Conservation (phyloP, 2,888 invertebrate genomes). For the Ferrisia virgata region DNA sequence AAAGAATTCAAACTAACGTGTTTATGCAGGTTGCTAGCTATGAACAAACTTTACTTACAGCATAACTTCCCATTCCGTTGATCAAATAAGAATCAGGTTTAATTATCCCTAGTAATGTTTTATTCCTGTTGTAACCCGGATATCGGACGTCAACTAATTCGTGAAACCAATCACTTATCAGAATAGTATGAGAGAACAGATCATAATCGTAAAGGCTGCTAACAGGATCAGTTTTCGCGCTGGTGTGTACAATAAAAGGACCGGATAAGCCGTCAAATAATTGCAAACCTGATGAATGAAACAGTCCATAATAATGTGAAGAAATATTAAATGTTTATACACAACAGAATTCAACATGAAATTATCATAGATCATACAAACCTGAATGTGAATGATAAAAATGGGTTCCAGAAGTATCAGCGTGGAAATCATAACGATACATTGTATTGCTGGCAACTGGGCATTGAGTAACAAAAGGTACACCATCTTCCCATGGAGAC, state of each 20-base stretch:
- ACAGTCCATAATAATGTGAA: no score
- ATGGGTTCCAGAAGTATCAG: constrained; percentile 52
- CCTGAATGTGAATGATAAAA: constrained; percentile 53
- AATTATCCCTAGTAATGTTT: constrained; percentile 53
- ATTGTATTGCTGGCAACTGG: constrained; percentile 52
- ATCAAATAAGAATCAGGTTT: constrained; percentile 53
- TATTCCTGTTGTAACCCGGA: constrained; percentile 54
- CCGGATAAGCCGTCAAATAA: neutral
- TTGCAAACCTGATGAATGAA: no score
- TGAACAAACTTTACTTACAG: constrained; percentile 47
- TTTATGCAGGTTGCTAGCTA: no score
- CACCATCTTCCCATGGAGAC: constrained; percentile 54
- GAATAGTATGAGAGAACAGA: constrained; percentile 58
- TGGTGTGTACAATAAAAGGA: neutral
- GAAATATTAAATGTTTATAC: neutral
- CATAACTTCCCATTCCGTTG: constrained; percentile 52
- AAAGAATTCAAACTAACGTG: no score
- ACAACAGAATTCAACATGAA: neutral
- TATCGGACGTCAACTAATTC: constrained; percentile 52
- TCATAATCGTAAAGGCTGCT: constrained; percentile 54
- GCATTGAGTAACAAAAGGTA: constrained; percentile 54
- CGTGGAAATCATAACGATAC: constrained; percentile 53
- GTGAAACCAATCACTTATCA: constrained; percentile 58
- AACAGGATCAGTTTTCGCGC: constrained; percentile 49
- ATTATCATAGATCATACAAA: constrained; percentile 16